These are phyloP conservation scores for Darevskia nairensis DNA, from an alignment of 2,797 vertebrate genomes.

Conservation along the genomic window DNA sequence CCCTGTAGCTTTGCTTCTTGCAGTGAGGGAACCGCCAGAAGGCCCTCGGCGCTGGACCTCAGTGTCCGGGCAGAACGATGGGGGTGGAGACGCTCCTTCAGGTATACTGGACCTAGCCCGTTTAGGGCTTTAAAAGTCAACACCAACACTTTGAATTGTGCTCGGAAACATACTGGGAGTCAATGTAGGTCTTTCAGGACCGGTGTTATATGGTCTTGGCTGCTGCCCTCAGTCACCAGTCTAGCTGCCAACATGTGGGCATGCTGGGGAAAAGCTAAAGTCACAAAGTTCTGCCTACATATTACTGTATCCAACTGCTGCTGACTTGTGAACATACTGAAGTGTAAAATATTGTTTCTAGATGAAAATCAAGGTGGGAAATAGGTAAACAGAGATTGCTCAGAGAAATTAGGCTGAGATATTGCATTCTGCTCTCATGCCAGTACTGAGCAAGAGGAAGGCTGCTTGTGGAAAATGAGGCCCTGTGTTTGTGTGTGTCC, in stretches of 20 bases:
- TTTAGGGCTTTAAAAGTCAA: too few species aligned
- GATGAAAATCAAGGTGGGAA: accelerated
- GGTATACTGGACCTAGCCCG: too few species aligned
- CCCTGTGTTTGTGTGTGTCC: neutral
- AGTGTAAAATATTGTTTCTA: neutral
- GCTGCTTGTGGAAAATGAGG: neutral
- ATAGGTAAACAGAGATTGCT: neutral
- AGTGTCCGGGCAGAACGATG: too few species aligned
- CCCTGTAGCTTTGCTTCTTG: too few species aligned
- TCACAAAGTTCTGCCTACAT: neutral
- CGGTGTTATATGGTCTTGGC: too few species aligned
- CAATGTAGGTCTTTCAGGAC: too few species aligned
- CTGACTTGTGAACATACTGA: neutral
- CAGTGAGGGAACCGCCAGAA: too few species aligned
- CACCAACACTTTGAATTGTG: too few species aligned
- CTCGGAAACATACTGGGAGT: too few species aligned
- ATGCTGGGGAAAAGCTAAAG: neutral
- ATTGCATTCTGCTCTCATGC: neutral
- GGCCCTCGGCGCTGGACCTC: too few species aligned
- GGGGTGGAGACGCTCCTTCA: too few species aligned
- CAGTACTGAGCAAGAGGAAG: neutral
- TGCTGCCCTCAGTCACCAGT: too few species aligned
- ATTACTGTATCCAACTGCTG: neutral
- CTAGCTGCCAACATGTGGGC: neutral
- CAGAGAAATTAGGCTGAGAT: neutral